Evolutionary conservation across 1,140 invertebrate genomes (phyloP).

Genomic region (Scaptomyza montana): DNA sequence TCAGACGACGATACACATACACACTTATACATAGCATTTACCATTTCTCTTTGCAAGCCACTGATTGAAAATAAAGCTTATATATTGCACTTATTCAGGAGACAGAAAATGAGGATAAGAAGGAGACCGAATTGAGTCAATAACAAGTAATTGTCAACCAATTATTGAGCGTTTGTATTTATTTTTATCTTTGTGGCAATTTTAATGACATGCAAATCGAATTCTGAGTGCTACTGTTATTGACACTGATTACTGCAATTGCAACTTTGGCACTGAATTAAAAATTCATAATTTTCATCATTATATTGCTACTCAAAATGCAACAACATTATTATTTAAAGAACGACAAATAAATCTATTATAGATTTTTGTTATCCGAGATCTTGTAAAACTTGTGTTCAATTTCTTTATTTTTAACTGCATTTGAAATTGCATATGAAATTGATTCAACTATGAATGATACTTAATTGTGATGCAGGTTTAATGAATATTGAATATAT

Average conservation of each 20-base stretch:
- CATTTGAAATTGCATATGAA: background rate
- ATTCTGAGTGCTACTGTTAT: conserved; percentile 12
- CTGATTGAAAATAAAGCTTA: conserved; percentile 1
- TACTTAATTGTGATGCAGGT: conserved; percentile 23
- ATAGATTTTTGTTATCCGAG: background rate
- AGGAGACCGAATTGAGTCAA: conserved; percentile 10
- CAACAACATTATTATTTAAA: background rate
- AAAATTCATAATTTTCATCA: background rate
- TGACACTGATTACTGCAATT: conserved; percentile 25
- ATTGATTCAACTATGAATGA: background rate
- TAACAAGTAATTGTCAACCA: conserved; percentile 49
- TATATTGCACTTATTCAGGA: background rate
- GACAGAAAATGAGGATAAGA: background rate
- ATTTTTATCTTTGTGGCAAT: conserved; percentile 4
- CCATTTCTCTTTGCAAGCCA: conserved; percentile 11
- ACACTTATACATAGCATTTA: background rate
- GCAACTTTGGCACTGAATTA: conserved; percentile 14
- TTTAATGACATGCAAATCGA: conserved; percentile 33
- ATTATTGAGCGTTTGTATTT: conserved; percentile 26
- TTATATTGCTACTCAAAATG: conserved; percentile 2
- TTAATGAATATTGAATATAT: conserved; percentile 25
- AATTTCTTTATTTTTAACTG: background rate
- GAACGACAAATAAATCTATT: background rate
- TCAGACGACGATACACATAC: background rate
- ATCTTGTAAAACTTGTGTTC: background rate